Evolutionary conservation across 2,888 invertebrate species (phyloP).

Genomic region (Heteromyza rotundicornis): DNA sequence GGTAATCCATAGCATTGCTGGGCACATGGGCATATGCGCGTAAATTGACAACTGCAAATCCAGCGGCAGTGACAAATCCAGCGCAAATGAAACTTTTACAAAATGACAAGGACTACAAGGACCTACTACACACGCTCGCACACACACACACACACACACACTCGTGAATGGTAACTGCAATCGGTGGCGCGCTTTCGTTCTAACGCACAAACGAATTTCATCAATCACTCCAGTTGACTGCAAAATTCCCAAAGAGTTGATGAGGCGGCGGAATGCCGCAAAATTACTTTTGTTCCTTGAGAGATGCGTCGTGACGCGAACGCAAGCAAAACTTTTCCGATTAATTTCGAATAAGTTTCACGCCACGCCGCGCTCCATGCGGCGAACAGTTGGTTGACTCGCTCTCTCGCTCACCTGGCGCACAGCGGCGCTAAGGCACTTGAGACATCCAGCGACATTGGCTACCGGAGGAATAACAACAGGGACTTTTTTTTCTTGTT

Average conservation of each 20-base stretch:
- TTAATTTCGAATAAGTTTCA: slow-evolving; percentile 35
- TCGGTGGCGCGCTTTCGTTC: too few species aligned
- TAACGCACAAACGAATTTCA: slow-evolving; percentile 32
- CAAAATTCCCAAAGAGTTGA: slow-evolving; percentile 40
- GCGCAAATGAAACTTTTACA: too few species aligned
- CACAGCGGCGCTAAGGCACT: neutral
- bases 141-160: neutral
- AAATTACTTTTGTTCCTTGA: slow-evolving; percentile 38
- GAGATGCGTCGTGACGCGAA: neutral
- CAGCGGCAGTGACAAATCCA: neutral
- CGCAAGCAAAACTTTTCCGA: slow-evolving; percentile 35
- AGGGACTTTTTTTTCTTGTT: too few species aligned
- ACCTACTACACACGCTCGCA: neutral
- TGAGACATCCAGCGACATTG: neutral
- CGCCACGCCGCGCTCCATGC: neutral
- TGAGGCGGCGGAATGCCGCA: slow-evolving; percentile 41
- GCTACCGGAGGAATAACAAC: neutral
- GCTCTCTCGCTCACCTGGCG: neutral
- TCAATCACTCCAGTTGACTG: slow-evolving; percentile 34
- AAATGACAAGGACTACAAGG: slow-evolving; percentile 1
- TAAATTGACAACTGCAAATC: slow-evolving; percentile 1
- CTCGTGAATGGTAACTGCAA: slow-evolving; percentile 23
- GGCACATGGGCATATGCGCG: neutral
- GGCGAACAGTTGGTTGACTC: neutral
- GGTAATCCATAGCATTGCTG: slow-evolving; percentile 13